Evolutionary conservation across 2,797 vertebrate species (phyloP), one percentile per base, ranked within the genome.

Genomic region (Gallirallus australis): DNA sequence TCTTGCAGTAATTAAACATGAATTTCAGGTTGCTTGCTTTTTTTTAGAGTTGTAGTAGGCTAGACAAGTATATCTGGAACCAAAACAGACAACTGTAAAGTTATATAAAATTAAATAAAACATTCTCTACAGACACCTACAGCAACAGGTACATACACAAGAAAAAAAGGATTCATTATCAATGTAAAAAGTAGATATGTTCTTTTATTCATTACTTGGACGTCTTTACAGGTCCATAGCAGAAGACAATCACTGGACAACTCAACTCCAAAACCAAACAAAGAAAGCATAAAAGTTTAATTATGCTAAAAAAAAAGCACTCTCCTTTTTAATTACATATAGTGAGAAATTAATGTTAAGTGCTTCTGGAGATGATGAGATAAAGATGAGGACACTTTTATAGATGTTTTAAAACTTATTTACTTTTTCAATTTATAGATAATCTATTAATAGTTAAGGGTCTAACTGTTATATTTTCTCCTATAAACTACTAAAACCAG

Each of bases 211-310:
- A 53, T 70, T 86, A 85, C 37, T 87, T 87, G 69, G 45, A 42
- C 90, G 81, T 35, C 75, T 94, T 90, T 84, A 90, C 57, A 92
- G 52, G 48, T 90, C 71, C 45, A 86, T 12, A 84, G 37, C 56
- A 80, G 73, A 86, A 86, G 25, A 78, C 17, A 89, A 80, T 76
- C 47, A 87, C 23, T 2, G 0, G 68, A 86, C 50, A 92, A 75
- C 11, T 66, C 56, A 82, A 77, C 23, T 80, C 53, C 37, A 80
- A 92, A 95, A 94, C 45, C 81, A 87, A 91, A 86, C 60, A 87
- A 93, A 97, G 80, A 39, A 97, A 97, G 90, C 60, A 88, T 94
- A 89, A 89, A 96, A 83, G n/a, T 80, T 95, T 96, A 95, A 96
- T 96, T 96, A 91, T 88, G 91, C 86, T 94, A 42, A 42, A 91